A percentile compares a stretch with the other conserved stretches of the same genome.
Conservation (phyloP, 2,888 invertebrate genomes). For the Athalia rosae region DNA sequence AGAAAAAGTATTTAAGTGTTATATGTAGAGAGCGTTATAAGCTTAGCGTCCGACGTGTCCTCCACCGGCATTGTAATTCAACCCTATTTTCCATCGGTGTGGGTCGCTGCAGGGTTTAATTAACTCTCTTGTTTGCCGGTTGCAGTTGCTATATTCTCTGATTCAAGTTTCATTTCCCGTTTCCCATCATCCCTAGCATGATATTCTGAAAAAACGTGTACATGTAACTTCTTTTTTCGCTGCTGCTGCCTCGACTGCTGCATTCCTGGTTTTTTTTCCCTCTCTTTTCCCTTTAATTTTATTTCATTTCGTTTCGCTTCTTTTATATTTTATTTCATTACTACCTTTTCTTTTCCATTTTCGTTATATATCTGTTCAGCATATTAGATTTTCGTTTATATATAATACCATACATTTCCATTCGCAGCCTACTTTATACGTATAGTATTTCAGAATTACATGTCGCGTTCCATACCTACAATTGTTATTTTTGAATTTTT, state of each 20-base stretch:
- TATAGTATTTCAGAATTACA: neutral
- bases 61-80: conserved; percentile 47
- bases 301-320: conserved; percentile 48
- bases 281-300: conserved; percentile 24
- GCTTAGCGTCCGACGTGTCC: conserved; percentile 47
- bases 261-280: conserved; percentile 16
- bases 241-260: neutral
- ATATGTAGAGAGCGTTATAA: too few relatives aligned
- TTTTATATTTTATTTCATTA: conserved; percentile 60
- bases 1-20: too few relatives aligned
- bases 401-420: neutral
- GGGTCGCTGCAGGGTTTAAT: conserved; percentile 53
- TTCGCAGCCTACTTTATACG: neutral
- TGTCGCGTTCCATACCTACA: neutral
- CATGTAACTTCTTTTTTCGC: too few relatives aligned
- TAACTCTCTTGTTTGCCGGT: conserved; percentile 60
- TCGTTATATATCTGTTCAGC: neutral
- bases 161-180: conserved; percentile 45
- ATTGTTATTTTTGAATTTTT: neutral
- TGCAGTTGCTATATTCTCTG: conserved; percentile 47
- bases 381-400: conserved; percentile 18
- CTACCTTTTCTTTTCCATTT: conserved; percentile 53
- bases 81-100: conserved; percentile 43
- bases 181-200: neutral
- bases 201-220: neutral